These are phyloP conservation scores for Anguilla japonica DNA, from an alignment of 2,113 vertebrate genomes.

Conservation along the genomic window DNA sequence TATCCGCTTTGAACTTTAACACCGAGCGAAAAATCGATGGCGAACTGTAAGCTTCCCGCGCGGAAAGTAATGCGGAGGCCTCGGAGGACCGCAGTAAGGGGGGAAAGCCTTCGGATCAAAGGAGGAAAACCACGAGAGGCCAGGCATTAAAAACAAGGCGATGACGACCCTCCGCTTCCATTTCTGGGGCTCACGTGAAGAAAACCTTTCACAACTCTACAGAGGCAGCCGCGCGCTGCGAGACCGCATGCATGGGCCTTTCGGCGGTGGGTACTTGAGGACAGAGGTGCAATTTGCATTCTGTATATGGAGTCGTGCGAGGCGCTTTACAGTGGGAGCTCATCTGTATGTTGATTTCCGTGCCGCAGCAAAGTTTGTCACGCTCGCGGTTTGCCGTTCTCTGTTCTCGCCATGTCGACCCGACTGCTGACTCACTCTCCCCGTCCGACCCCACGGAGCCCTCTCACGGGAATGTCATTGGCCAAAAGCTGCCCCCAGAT, in stretches of 20 bases:
- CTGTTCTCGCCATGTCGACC: background rate
- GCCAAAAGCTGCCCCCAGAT: background rate
- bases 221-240: background rate
- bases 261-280: background rate
- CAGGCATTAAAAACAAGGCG: background rate
- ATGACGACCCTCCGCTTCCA: background rate
- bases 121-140: background rate
- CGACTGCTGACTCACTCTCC: background rate
- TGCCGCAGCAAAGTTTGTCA: background rate
- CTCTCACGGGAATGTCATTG: background rate
- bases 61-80: background rate
- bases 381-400: background rate
- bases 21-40: background rate
- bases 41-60: background rate
- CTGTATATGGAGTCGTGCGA: background rate
- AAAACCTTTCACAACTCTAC: background rate
- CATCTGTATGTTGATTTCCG: background rate
- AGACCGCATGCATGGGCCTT: background rate
- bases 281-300: background rate
- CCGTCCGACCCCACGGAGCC: background rate
- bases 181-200: background rate
- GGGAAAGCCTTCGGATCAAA: background rate
- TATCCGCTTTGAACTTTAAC: constrained; percentile 6
- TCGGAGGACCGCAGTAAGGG: background rate
- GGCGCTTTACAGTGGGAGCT: background rate